Conservation (phyloP, 2,888 invertebrate genomes). For the Drosophila histrio region DNA sequence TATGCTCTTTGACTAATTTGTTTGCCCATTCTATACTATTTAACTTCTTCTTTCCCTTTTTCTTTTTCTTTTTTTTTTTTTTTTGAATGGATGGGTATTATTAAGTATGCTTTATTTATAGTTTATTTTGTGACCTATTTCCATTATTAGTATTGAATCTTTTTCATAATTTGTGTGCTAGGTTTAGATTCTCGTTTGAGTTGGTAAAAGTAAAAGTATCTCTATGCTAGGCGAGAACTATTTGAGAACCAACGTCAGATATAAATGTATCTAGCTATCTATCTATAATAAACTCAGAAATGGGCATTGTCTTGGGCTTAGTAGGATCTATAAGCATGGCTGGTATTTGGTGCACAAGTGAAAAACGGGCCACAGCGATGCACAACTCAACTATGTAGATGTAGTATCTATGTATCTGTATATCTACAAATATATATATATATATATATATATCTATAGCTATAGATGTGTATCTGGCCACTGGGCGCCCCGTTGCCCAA, state of each 20-base stretch:
- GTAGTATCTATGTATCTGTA: conserved; percentile 19
- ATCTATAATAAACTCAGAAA: conserved; percentile 11
- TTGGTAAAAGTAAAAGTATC: background rate
- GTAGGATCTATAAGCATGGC: conserved; percentile 38
- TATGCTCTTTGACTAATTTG: background rate
- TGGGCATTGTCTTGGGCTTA: conserved; percentile 12
- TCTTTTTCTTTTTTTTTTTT: background rate
- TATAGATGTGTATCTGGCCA: conserved; percentile 44
- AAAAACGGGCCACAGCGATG: conserved; percentile 35
- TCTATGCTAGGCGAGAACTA: background rate
- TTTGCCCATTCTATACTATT: background rate
- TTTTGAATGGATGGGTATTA: background rate
- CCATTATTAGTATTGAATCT: background rate
- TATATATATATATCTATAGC: conserved; percentile 23
- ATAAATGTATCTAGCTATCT: conserved; percentile 7
- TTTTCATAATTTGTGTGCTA: conserved; percentile 10
- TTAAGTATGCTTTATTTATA: conserved; percentile 11
- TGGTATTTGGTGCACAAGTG: conserved; percentile 68
- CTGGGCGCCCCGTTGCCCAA: conserved; percentile 57
- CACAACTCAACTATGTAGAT: conserved; percentile 34
- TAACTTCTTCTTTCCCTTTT: background rate
- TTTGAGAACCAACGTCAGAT: background rate
- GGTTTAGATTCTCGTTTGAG: background rate
- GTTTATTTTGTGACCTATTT: conserved; percentile 21
- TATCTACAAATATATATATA: conserved; percentile 7